A percentile compares a stretch with the other conserved stretches of the same genome.
Evolutionary conservation across 2,797 vertebrate genomes (phyloP).

Genomic region (Alcedo quadribrachys): DNA sequence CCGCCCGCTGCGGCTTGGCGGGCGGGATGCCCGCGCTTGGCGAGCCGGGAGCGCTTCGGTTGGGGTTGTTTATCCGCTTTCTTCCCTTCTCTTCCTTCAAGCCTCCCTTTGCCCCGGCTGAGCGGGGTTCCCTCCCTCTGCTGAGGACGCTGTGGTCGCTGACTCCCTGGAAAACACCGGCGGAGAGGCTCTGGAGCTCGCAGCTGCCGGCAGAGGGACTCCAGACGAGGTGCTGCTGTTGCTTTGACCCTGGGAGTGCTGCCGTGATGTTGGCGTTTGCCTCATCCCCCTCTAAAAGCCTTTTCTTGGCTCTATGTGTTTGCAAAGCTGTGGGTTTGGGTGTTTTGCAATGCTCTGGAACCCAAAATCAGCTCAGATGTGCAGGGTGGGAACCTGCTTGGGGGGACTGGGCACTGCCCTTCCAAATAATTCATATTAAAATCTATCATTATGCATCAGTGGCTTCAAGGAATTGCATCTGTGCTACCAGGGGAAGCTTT

Average conservation of each 20-base stretch:
- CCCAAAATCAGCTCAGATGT: background rate
- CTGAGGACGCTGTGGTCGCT: background rate
- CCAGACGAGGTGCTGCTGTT: background rate
- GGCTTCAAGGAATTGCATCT: background rate
- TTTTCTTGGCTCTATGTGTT: background rate
- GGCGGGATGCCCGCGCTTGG: too few relatives aligned
- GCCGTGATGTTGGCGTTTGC: accelerated
- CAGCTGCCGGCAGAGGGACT: too few relatives aligned
- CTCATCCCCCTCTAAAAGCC: accelerated
- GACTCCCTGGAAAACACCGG: accelerated
- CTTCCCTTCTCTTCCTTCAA: too few relatives aligned
- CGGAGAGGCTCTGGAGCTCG: background rate
- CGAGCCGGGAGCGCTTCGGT: background rate
- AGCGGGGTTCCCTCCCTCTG: background rate
- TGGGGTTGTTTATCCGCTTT: accelerated
- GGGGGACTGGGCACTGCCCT: background rate
- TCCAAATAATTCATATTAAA: background rate
- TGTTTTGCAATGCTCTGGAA: background rate
- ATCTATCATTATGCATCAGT: background rate
- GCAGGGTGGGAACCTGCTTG: background rate
- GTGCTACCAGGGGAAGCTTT: background rate
- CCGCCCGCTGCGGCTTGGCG: too few relatives aligned
- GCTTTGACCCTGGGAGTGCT: background rate
- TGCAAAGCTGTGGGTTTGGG: background rate
- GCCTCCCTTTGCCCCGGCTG: background rate